Evolutionary conservation across 2,888 invertebrate species (phyloP), one percentile per base, ranked within the genome.

Genomic region (Amaurobius ferox): DNA sequence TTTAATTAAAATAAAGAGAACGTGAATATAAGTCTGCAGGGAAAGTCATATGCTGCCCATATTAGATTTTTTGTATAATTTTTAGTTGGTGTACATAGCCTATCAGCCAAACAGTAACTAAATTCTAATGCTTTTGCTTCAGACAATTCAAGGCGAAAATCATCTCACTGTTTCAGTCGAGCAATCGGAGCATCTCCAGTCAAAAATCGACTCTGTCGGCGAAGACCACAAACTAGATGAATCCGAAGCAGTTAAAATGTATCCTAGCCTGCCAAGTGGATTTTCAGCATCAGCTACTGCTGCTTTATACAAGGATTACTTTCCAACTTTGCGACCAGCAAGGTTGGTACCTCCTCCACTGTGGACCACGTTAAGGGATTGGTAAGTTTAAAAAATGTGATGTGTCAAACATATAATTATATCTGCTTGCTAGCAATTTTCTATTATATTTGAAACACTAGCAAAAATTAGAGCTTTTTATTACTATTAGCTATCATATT

Each of bases 231-330:
- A 85, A 16, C 35, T 77, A 19, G 83, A 85, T 13, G 77, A 83
- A 26, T 9, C 28, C 11, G 80, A 80, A 30, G 29, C 77, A 1
- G 23, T 71, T 16, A 83, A 83, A 62, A 32, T 83, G 16, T 70
- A 70, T 19, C 32, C 78, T 0, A 61, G 29, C 9, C n/a, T 79
- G n/a, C 30, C 62, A 5, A 13, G 61, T n/a, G 80, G 80, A 26
- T 79, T 79, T 26, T 67, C 74, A 19, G 40, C 74, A 1, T 67
- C 79, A 2, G 23, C 35, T 39, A 32, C 62, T 6, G 44, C 80
- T 1, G 55, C 67, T 16, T 48, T 85, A 13, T 85, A 85, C 66
- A 85, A 85, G 30, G 83, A 85, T 28, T 85, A 78, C 32, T 85
- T 85, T 19, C 72, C 83, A 2, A 9, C 67, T 29, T 32, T 86